phyloP scores from a whole-genome alignment of 2,797 vertebrate species.

The Gadopsis bispinosus region DNA sequence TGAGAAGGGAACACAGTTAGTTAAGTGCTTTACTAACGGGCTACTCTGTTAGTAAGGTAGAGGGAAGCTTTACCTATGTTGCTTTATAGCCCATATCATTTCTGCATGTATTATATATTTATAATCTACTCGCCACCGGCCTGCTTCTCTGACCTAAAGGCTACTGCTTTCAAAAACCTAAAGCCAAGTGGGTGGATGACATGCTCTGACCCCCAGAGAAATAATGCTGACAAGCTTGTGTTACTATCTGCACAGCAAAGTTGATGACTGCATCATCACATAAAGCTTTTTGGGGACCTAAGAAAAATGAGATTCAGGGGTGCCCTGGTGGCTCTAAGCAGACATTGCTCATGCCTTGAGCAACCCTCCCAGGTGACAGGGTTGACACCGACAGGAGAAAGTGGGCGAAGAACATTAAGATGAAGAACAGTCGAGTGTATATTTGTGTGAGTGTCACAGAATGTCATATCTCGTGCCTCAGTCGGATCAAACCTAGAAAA shows the following conservation, averaged over 20 bases:
- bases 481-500: slow-evolving; percentile 34
- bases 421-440: neutral
- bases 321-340: neutral
- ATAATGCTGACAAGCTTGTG: neutral
- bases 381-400: neutral
- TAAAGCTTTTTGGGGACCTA: neutral
- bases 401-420: neutral
- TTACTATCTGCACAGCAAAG: neutral
- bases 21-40: neutral
- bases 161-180: neutral
- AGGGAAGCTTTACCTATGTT: neutral
- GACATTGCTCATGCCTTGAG: neutral
- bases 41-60: neutral
- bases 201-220: neutral
- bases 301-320: slow-evolving; percentile 11
- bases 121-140: neutral
- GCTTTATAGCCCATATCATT: too few relatives aligned
- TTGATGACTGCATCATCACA: neutral
- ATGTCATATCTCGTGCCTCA: slow-evolving; percentile 13
- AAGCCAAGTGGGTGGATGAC: neutral
- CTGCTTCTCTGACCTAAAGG: slow-evolving; percentile 9
- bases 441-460: slow-evolving; percentile 17
- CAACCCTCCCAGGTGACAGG: neutral
- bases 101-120: too few relatives aligned
- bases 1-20: neutral